Base-by-base conservation (phyloP, 2,888 invertebrate genomes). In the Reticulitermes lucifugus region DNA sequence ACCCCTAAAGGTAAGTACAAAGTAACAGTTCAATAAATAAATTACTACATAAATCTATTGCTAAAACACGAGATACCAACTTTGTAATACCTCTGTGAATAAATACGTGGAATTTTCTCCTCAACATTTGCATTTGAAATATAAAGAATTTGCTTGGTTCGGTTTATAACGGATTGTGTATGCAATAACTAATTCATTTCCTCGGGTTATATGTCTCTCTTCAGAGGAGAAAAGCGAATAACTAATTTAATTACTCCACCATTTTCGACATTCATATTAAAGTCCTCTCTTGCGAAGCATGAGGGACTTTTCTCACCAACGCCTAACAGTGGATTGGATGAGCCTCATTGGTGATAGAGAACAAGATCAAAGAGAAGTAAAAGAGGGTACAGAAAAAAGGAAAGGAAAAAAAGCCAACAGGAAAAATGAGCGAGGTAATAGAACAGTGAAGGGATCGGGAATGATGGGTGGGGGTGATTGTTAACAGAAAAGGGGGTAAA, bases 261-360 rank as follows among this genome's bases (percentile, higher is more conserved):
- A 70, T 81, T 81, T 81, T 70, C 70, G 59, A 81, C 70, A 81
- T 81, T 81, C 70, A 80, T 80, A 80, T 80, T 80, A 80, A 35
- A 80, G 60, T 80, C 41, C 80, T 25, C 80, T 80, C 14, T 22
- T 59, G 35, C 59, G 29, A 41, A 18, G n/a, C 29, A 55, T 46
- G 60, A 80, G 22, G 51, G 80, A 22, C 80, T 18, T 80, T 55
- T 80, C 80, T 80, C 60, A 70, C 55, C 22, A 55, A 9, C 25
- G 55, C 46, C 22, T 79, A 79, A 79, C 81, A 81, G 70, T 35
- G 81, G 81, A 81, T 81, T 81, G 81, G 81, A 81, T 79, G 77
- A 84, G 84, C 79, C 60, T 77, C 84, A 84, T 79, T 84, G 84
- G 79, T 43, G 84, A 84, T 84, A 79, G 22, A 77, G 79, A 60